Conservation (phyloP, 1,140 invertebrate species). For the Drosophila yakuba region DNA sequence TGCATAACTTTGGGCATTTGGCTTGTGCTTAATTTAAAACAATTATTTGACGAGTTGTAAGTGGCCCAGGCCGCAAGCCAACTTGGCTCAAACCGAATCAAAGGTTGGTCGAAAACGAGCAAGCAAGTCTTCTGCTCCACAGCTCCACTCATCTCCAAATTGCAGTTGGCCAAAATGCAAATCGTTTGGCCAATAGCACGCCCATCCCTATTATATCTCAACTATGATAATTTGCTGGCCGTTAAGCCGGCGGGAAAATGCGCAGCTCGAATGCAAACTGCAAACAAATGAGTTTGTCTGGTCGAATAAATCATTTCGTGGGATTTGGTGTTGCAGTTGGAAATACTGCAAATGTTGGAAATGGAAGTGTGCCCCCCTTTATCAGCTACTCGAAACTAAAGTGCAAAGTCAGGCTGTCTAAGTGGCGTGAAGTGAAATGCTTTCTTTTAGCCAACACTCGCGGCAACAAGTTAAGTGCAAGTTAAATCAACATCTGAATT, state of each 20-base stretch:
- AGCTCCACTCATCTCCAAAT: slow-evolving; percentile 20
- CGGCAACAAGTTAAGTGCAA: slow-evolving; percentile 55
- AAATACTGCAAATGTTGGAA: too few relatives aligned
- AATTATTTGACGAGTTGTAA: slow-evolving; percentile 72
- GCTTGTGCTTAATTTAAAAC: slow-evolving; percentile 81
- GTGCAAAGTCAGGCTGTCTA: slow-evolving; percentile 51
- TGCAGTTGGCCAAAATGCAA: slow-evolving; percentile 55
- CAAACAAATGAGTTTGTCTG: slow-evolving; percentile 69
- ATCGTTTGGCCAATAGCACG: slow-evolving; percentile 45
- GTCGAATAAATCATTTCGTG: slow-evolving; percentile 66
- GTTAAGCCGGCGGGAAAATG: slow-evolving; percentile 12
- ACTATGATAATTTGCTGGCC: slow-evolving; percentile 46
- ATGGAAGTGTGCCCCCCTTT: slow-evolving; percentile 17
- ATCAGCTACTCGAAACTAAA: slow-evolving; percentile 36
- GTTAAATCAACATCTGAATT: slow-evolving; percentile 59
- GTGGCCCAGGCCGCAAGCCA: slow-evolving; percentile 54
- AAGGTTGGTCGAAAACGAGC: slow-evolving; percentile 21
- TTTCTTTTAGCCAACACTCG: slow-evolving; percentile 49
- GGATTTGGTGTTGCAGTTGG: slow-evolving; percentile 25
- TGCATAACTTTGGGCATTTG: slow-evolving; percentile 74
- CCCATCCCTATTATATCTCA: slow-evolving; percentile 54
- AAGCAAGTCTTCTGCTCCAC: slow-evolving; percentile 11
- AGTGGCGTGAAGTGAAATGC: slow-evolving; percentile 61
- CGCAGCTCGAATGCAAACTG: slow-evolving; percentile 43
- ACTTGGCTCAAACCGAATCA: slow-evolving; percentile 38